These are phyloP conservation scores for Drosophila sp. DNA, from an alignment of 1,140 invertebrate species.

Conservation along the genomic window DNA sequence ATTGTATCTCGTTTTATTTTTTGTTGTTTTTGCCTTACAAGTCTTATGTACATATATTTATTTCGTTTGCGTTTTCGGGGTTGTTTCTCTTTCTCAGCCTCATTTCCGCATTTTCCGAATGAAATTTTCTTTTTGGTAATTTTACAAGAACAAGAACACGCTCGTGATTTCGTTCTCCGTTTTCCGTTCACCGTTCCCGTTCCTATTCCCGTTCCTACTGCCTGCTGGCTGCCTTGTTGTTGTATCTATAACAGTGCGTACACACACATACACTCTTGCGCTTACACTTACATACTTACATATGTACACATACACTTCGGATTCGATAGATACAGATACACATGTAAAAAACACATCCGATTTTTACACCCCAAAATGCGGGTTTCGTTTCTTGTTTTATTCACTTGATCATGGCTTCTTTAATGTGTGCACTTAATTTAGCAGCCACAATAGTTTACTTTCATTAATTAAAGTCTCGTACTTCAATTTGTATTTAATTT, in stretches of 20 bases:
- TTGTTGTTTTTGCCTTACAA: conserved; percentile 46
- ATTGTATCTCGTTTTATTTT: conserved; percentile 34
- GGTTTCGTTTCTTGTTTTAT: conserved; percentile 4
- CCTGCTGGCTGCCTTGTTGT: conserved; percentile 64
- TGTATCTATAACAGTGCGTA: conserved; percentile 81
- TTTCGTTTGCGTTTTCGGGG: conserved; percentile 68
- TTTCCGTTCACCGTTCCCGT: conserved; percentile 35
- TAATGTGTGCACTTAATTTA: conserved; percentile 32
- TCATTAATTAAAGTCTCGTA: conserved; percentile 40
- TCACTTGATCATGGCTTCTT: conserved; percentile 40
- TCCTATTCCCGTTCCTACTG: conserved; percentile 34
- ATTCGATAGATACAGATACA: conserved; percentile 61
- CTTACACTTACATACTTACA: conserved; percentile 42
- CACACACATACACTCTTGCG: conserved; percentile 34
- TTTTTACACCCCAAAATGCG: conserved; percentile 44
- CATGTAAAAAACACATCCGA: conserved; percentile 59
- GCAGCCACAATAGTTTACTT: conserved; percentile 33
- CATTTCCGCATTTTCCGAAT: conserved; percentile 81
- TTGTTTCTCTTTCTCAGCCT: conserved; percentile 74
- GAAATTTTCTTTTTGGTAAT: conserved; percentile 81
- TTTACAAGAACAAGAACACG: conserved; percentile 79
- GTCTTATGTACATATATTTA: conserved; percentile 42
- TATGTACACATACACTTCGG: conserved; percentile 54
- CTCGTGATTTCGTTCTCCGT: conserved; percentile 25
- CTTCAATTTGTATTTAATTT: conserved; percentile 39